phyloP scores from a whole-genome alignment of 1,140 invertebrate genomes.

The Caenorhabditis briggsae region DNA sequence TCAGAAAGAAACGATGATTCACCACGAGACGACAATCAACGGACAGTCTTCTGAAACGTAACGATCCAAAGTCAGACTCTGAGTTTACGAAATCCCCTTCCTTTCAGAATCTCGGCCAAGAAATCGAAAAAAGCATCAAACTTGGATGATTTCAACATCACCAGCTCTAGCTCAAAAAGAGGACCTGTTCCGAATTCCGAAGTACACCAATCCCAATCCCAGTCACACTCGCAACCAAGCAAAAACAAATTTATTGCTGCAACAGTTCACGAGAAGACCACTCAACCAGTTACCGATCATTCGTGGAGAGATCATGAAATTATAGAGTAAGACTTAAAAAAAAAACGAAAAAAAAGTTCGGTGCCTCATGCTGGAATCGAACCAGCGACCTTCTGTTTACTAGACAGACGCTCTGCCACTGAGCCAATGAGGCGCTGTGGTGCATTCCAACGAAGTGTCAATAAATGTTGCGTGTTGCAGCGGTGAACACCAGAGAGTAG shows the following conservation, averaged over 20 bases:
- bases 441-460: too few relatives aligned
- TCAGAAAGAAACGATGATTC: neutral
- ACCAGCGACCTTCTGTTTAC: conserved; percentile 73
- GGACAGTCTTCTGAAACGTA: neutral
- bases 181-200: neutral
- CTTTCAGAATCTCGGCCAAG: neutral
- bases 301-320: conserved; percentile 39
- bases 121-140: neutral
- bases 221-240: neutral
- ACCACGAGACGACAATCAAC: neutral
- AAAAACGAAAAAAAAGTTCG: conserved; percentile 37
- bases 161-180: neutral
- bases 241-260: neutral
- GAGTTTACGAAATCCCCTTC: neutral
- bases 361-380: conserved; percentile 72
- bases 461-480: too few relatives aligned
- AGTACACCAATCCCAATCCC: neutral
- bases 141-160: neutral
- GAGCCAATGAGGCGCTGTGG: conserved; percentile 68
- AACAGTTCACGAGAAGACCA: neutral
- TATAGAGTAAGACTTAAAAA: neutral
- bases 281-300: neutral
- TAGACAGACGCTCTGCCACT: conserved; percentile 71
- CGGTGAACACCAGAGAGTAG: neutral
- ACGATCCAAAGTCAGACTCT: neutral